Evolutionary conservation across 2,888 invertebrate genomes (phyloP).

Genomic region (Seira sanloemensis): DNA sequence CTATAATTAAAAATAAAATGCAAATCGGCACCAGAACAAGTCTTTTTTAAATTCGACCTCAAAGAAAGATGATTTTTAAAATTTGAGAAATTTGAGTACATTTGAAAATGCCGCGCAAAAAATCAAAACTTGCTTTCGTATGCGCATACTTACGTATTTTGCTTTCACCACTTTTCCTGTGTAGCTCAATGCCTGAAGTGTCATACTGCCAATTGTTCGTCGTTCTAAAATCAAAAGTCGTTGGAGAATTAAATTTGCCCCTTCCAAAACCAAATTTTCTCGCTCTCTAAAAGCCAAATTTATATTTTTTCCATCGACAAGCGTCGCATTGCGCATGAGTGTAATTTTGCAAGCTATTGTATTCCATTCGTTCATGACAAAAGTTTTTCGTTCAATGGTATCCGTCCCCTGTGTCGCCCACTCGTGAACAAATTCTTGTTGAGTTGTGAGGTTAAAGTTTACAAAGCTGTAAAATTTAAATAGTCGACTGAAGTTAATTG

Average conservation of each 20-base stretch:
- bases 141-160: conserved; percentile 61
- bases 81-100: background rate
- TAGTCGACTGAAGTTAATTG: background rate
- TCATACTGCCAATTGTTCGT: conserved; percentile 65
- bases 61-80: background rate
- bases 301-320: conserved; percentile 39
- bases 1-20: background rate
- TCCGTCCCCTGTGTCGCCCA: conserved; percentile 62
- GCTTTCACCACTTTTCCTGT: conserved; percentile 63
- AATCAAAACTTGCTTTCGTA: background rate
- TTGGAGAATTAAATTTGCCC: conserved; percentile 61
- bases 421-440: conserved; percentile 71
- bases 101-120: background rate
- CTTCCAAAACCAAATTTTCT: conserved; percentile 66
- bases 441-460: conserved; percentile 49
- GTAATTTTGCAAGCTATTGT: conserved; percentile 50
- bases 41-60: background rate
- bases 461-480: conserved; percentile 65
- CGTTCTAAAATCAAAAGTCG: conserved; percentile 61
- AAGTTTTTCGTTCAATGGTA: conserved; percentile 66
- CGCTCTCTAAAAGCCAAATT: conserved; percentile 49
- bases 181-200: conserved; percentile 57
- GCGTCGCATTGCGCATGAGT: conserved; percentile 45
- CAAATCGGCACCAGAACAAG: background rate
- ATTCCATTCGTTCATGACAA: conserved; percentile 60